A percentile compares a stretch with the other conserved stretches of the same genome.
Evolutionary conservation across 2,888 invertebrate genomes (phyloP).

Genomic region (Hyles lineata): DNA sequence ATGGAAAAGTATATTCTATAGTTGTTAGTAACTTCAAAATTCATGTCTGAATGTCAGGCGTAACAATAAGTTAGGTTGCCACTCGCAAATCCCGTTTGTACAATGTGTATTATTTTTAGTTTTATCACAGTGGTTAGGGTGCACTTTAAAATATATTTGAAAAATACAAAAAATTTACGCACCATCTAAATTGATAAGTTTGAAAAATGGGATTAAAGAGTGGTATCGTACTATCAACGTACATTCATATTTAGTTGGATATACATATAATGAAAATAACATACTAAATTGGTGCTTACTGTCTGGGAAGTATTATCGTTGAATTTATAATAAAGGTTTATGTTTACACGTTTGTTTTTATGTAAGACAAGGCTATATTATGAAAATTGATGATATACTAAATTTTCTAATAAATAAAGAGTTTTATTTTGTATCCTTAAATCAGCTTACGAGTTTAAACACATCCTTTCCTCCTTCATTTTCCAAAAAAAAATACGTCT

Average conservation of each 20-base stretch:
- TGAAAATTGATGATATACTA: slow-evolving; percentile 77
- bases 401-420: slow-evolving; percentile 72
- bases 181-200: not conserved
- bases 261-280: slow-evolving; percentile 15
- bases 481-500: too few species aligned
- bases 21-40: slow-evolving; percentile 11
- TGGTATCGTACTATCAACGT: slow-evolving; percentile 14
- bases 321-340: slow-evolving; percentile 68
- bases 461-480: not conserved
- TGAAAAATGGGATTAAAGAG: slow-evolving; percentile 20
- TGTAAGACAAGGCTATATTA: slow-evolving; percentile 72
- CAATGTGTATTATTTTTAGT: slow-evolving; percentile 22
- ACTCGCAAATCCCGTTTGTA: slow-evolving; percentile 25
- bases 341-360: slow-evolving; percentile 70
- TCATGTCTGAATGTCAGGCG: slow-evolving; percentile 19
- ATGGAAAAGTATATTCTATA: slow-evolving; percentile 23
- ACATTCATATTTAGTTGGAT: not conserved
- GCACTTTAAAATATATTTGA: not conserved
- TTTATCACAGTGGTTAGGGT: slow-evolving; percentile 20
- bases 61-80: slow-evolving; percentile 11
- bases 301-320: slow-evolving; percentile 68
- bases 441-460: not conserved
- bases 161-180: not conserved
- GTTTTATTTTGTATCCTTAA: slow-evolving; percentile 58
- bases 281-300: slow-evolving; percentile 65